A percentile compares a stretch with the other conserved stretches of the same genome.
These are phyloP conservation scores for Chaenodraco wilsoni DNA, from an alignment of 2,797 vertebrate genomes.

Conservation along the genomic window DNA sequence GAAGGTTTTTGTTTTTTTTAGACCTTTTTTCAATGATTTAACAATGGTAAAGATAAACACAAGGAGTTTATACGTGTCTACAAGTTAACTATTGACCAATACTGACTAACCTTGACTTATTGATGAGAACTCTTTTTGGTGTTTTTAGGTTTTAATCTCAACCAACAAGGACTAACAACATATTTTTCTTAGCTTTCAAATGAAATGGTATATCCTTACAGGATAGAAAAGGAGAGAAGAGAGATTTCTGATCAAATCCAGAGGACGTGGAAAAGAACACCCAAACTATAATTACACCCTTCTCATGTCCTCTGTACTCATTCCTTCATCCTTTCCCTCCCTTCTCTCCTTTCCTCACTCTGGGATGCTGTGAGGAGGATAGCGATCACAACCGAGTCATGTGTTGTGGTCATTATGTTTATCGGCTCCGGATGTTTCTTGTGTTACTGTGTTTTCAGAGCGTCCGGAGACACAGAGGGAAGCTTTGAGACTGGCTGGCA, in stretches of 20 bases:
- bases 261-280: slow-evolving; percentile 43
- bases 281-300: slow-evolving; percentile 35
- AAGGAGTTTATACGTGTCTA: neutral
- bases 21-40: too few relatives aligned
- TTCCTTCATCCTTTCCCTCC: slow-evolving; percentile 28
- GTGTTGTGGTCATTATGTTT: slow-evolving; percentile 60
- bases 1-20: too few relatives aligned
- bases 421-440: slow-evolving; percentile 65
- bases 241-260: slow-evolving; percentile 38
- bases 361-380: slow-evolving; percentile 46
- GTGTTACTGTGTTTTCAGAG: slow-evolving; percentile 50
- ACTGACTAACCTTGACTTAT: neutral
- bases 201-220: neutral
- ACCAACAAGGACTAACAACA: neutral
- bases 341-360: slow-evolving; percentile 49
- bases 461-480: slow-evolving; percentile 48
- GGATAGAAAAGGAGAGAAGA: neutral
- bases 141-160: neutral
- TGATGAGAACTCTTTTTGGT: neutral
- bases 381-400: slow-evolving; percentile 55
- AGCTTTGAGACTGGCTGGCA: slow-evolving; percentile 55
- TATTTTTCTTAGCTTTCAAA: too few relatives aligned
- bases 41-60: neutral
- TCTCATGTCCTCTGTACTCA: slow-evolving; percentile 20
- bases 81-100: neutral